phyloP scores from a whole-genome alignment of 2,797 vertebrate genomes.

The Netta rufina region DNA sequence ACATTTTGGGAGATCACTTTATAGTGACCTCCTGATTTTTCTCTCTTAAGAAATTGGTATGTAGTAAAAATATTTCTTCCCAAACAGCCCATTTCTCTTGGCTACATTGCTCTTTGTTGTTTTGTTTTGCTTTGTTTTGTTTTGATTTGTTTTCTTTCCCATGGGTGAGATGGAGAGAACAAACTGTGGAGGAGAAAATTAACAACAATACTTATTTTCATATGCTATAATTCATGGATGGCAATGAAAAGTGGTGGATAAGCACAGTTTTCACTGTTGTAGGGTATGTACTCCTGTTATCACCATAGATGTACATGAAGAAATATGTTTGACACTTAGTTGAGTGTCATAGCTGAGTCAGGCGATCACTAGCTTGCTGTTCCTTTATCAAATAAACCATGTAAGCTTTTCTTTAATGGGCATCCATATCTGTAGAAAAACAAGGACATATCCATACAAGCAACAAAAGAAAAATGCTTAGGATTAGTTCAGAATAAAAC shows the following conservation, averaged over 20 bases:
- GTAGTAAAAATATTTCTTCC: not conserved
- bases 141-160: not conserved
- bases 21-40: not conserved
- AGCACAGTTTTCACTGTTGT: not conserved
- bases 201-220: not conserved
- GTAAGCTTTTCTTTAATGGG: not conserved
- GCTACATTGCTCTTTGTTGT: not conserved
- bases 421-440: not conserved
- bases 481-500: not conserved
- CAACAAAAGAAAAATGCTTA: not conserved
- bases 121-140: no score
- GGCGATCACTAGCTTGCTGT: not conserved
- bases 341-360: not conserved
- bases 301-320: not conserved
- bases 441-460: not conserved
- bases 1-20: not conserved
- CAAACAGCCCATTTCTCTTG: not conserved
- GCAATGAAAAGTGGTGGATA: not conserved
- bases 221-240: not conserved
- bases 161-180: not conserved
- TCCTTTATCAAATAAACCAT: not conserved
- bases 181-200: not conserved
- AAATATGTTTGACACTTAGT: not conserved
- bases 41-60: not conserved
- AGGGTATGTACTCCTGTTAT: rapidly evolving